Conservation (phyloP, 2,113 vertebrate genomes). For the Oreotrochilus melanogaster region DNA sequence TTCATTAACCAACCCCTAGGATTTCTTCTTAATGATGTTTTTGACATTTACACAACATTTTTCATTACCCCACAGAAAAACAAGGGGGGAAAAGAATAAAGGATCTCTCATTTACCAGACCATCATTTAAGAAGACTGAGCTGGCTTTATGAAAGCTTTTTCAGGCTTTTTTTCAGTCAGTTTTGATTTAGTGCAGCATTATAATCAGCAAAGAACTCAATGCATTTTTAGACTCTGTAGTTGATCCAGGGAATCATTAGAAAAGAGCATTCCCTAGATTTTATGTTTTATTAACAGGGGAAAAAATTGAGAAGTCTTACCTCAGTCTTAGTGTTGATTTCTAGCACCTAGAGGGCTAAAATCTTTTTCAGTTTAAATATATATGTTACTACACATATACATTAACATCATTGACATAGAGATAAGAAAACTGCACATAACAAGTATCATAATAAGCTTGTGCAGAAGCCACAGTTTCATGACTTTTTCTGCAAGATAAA, state of each 20-base stretch:
- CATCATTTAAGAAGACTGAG: slow-evolving; percentile 44
- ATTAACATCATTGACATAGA: not conserved
- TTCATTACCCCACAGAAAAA: slow-evolving; percentile 74
- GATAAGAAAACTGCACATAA: not conserved
- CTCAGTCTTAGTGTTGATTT: not conserved
- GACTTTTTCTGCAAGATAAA: not conserved
- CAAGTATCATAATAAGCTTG: not conserved
- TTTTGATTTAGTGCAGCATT: slow-evolving; percentile 56
- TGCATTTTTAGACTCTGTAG: not conserved
- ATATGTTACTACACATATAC: not conserved
- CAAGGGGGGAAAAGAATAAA: slow-evolving; percentile 24
- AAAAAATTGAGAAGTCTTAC: not conserved
- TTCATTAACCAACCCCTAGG: slow-evolving; percentile 77
- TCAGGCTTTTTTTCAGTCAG: not conserved
- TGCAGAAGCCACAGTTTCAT: not conserved
- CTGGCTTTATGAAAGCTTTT: slow-evolving; percentile 33
- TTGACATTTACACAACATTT: slow-evolving; percentile 74
- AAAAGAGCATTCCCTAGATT: not conserved
- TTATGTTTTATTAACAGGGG: not conserved
- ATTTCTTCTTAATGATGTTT: slow-evolving; percentile 74
- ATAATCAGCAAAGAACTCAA: slow-evolving; percentile 19
- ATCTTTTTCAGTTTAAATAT: not conserved
- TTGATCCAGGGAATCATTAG: not conserved
- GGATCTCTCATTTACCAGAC: slow-evolving; percentile 29
- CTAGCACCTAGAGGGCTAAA: not conserved